These are phyloP conservation scores for Hyperopisus bebe DNA, from an alignment of 2,113 vertebrate species.

Conservation along the genomic window DNA sequence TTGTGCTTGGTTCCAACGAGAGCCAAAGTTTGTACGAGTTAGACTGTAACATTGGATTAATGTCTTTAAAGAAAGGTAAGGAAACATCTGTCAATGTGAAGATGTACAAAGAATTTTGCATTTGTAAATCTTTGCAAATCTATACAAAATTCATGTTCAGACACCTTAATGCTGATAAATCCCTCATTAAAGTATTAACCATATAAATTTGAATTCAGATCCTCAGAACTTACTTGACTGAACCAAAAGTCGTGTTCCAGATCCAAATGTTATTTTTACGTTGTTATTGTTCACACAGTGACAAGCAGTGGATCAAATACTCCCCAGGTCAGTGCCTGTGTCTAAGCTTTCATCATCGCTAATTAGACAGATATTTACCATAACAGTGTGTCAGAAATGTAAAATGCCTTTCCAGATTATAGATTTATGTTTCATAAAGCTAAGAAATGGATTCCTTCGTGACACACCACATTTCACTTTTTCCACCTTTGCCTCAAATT, in stretches of 20 bases:
- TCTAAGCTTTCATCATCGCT: not conserved
- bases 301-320: constrained; percentile 15
- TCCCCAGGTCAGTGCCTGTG: not conserved
- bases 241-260: constrained; percentile 25
- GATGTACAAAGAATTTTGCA: not conserved
- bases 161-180: not conserved
- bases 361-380: not conserved
- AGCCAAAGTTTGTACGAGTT: not conserved
- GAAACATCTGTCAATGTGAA: not conserved
- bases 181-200: not conserved
- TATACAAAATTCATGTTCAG: not conserved
- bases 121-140: not conserved
- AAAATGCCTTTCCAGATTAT: not conserved
- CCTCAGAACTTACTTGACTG: constrained; percentile 32
- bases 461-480: not conserved
- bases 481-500: constrained; percentile 4
- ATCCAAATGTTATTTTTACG: constrained; percentile 24
- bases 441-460: not conserved
- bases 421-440: constrained; percentile 7
- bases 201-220: not conserved
- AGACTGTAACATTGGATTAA: not conserved
- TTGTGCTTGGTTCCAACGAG: not conserved
- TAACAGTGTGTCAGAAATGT: not conserved
- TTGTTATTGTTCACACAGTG: constrained; percentile 30
- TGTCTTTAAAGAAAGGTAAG: not conserved